Evolutionary conservation across 2,888 invertebrate genomes (phyloP).

Genomic region (Dichetophora obliterata): DNA sequence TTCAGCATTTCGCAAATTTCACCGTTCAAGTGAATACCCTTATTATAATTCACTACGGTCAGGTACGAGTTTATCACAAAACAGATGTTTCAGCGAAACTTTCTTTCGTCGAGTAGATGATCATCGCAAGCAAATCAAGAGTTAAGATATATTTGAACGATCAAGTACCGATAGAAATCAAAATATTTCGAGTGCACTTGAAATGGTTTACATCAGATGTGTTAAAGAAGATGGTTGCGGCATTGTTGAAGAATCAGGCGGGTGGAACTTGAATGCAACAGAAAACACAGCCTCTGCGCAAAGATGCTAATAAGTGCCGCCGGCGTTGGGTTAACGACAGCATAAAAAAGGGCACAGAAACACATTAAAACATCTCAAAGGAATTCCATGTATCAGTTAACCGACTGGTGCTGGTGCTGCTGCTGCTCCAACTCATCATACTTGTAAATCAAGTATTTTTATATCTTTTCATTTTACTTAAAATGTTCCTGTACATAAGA

Average conservation of each 20-base stretch:
- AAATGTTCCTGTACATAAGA: neutral
- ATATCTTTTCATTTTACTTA: constrained; percentile 9
- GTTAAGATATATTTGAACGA: neutral
- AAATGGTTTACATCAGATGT: too few species aligned
- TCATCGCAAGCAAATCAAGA: neutral
- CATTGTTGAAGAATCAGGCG: neutral
- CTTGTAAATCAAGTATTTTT: neutral
- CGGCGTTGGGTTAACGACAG: constrained; percentile 26
- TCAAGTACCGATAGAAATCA: constrained; percentile 10
- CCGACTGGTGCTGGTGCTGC: too few species aligned
- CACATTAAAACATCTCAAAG: constrained; percentile 14
- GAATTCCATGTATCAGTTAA: constrained; percentile 8
- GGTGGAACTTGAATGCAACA: constrained; percentile 8
- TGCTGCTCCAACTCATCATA: too few species aligned
- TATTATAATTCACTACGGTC: neutral
- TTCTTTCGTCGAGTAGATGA: neutral
- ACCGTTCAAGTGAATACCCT: too few species aligned
- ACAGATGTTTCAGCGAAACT: neutral
- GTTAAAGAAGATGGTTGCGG: too few species aligned
- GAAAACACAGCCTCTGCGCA: constrained; percentile 1
- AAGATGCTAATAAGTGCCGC: constrained; percentile 37
- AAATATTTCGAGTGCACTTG: constrained; percentile 15
- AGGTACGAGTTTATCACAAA: neutral
- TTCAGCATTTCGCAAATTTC: too few species aligned
- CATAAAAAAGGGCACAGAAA: neutral